A percentile compares a stretch with the other conserved stretches of the same genome.
Evolutionary conservation across 92 coral and sea anemone genomes (phyloP).

Genomic region (Bergia puertoricense): DNA sequence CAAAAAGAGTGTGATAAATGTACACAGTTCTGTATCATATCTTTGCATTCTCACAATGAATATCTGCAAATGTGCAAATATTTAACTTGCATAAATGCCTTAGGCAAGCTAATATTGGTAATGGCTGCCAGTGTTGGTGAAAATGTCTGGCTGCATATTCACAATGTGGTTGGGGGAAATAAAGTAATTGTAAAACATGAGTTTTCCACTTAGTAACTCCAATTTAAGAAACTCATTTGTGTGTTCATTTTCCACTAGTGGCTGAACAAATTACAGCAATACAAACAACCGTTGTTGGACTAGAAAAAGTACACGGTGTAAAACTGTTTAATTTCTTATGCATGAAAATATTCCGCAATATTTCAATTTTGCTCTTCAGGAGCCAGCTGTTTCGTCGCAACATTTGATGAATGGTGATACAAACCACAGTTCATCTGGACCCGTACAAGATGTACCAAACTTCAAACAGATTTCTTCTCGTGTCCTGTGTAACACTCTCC

Average conservation of each 20-base stretch:
- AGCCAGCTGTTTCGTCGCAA: conserved; percentile 6
- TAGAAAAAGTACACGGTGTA: neutral
- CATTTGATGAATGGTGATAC: conserved; percentile 63
- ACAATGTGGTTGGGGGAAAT: no score
- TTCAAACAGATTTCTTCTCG: conserved; percentile 56
- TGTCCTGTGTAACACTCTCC: conserved; percentile 61
- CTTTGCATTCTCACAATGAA: neutral
- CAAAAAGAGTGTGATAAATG: neutral
- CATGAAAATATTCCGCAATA: neutral
- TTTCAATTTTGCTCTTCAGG: neutral
- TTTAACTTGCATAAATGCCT: no score
- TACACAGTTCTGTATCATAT: neutral
- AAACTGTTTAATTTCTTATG: neutral
- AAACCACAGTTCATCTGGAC: conserved; percentile 25
- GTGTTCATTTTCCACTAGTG: no score
- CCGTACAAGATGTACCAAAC: conserved; percentile 45
- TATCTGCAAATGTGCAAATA: no score
- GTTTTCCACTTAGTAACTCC: no score
- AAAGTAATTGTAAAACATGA: no score
- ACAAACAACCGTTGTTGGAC: neutral
- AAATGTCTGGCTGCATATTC: no score
- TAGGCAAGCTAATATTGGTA: no score
- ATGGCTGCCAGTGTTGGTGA: no score
- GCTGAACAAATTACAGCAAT: no score
- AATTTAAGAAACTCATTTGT: no score